Percentiles rank a stretch among this genome's conserved stretches.
Conservation (phyloP, 37 sponge, comb jelly and placozoan genomes). For the Mnemiopsis leidyi region DNA sequence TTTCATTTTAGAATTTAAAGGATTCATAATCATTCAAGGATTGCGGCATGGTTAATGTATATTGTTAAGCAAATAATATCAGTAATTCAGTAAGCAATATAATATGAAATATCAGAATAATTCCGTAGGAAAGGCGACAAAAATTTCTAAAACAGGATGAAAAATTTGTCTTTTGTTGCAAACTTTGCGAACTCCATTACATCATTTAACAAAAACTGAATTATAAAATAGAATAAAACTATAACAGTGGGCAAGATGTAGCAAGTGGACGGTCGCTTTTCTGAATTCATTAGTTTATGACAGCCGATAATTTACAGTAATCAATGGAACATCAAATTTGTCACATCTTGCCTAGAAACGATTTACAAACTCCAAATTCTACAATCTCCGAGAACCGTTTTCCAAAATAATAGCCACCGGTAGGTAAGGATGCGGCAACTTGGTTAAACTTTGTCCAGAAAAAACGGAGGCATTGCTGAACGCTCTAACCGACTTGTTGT, state of each 20-base stretch:
- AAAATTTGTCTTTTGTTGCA: neutral
- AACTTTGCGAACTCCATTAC: neutral
- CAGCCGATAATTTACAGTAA: neutral
- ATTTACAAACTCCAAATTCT: neutral
- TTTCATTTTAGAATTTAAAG: too few species aligned
- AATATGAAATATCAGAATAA: neutral
- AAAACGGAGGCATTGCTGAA: constrained; percentile 58
- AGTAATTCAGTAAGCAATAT: too few species aligned
- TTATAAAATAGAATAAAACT: neutral
- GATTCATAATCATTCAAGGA: neutral
- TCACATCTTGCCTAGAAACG: neutral
- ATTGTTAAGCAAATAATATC: neutral
- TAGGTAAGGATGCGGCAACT: constrained; percentile 5
- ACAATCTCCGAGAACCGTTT: neutral
- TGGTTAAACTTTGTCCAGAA: neutral
- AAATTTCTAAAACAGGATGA: neutral
- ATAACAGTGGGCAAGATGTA: neutral
- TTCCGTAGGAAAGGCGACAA: neutral
- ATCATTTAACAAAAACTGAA: too few species aligned
- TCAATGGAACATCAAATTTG: neutral
- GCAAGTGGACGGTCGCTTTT: neutral
- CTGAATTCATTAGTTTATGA: neutral
- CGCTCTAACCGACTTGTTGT: constrained; percentile 10
- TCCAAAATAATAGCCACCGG: constrained; percentile 49
- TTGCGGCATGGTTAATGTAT: neutral